A percentile compares a stretch with the other conserved stretches of the same genome.
These are phyloP conservation scores for Gasterosteus nipponicus DNA, from an alignment of 2,113 vertebrate species.

Conservation along the genomic window DNA sequence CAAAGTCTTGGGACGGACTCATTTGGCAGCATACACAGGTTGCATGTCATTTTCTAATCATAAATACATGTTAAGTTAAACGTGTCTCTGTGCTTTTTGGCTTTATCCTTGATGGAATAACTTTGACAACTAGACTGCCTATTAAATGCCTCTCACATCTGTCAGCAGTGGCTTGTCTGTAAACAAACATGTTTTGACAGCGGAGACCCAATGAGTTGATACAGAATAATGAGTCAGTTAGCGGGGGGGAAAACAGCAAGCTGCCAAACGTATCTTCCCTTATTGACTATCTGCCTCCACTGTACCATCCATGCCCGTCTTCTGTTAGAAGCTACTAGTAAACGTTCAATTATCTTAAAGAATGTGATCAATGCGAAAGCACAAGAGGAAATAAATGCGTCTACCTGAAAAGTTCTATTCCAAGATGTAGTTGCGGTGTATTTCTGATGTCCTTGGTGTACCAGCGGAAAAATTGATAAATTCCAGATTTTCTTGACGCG, in stretches of 20 bases:
- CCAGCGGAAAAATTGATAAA: constrained; percentile 11
- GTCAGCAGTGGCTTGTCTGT: constrained; percentile 52
- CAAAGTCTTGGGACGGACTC: not conserved
- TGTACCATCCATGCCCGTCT: constrained; percentile 32
- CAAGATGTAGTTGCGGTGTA: constrained; percentile 18
- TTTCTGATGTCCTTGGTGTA: constrained; percentile 43
- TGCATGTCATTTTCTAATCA: not conserved
- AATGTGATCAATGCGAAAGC: constrained; percentile 3
- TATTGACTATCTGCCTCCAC: constrained; percentile 64
- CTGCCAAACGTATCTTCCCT: constrained; percentile 36
- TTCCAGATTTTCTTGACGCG: constrained; percentile 37
- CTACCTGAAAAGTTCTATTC: constrained; percentile 28
- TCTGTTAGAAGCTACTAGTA: constrained; percentile 27
- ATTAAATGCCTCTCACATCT: constrained; percentile 64
- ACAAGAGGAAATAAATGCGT: constrained; percentile 16
- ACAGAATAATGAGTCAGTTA: constrained; percentile 69
- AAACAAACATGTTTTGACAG: constrained; percentile 71
- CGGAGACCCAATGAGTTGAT: constrained; percentile 61
- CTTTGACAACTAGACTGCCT: constrained; percentile 37
- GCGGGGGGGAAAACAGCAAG: constrained; percentile 26
- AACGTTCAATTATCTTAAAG: constrained; percentile 29
- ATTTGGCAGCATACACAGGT: constrained; percentile 7
- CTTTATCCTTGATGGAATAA: constrained; percentile 33
- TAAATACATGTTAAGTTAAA: constrained; percentile 13
- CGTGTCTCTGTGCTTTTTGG: constrained; percentile 11